phyloP scores from a whole-genome alignment of 2,888 invertebrate genomes.

The Xestoiulus laeticollis region DNA sequence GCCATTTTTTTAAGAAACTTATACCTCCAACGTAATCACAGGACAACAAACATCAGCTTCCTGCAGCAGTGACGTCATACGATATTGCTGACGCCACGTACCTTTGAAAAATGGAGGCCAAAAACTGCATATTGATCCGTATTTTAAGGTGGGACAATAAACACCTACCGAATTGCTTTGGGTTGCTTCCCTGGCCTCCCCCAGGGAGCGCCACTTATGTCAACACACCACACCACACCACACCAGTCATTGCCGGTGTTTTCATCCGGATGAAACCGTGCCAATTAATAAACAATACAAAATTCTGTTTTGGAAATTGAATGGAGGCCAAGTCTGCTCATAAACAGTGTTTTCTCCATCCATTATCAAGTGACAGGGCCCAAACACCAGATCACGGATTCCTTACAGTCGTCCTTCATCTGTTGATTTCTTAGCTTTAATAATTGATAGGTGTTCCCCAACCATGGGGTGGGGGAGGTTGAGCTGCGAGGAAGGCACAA shows the following conservation, averaged over 20 bases:
- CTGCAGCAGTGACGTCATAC: not conserved
- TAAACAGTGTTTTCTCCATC: not conserved
- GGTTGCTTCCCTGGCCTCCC: not conserved
- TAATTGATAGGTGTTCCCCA: not conserved
- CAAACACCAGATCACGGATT: conserved; percentile 1
- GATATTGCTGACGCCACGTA: not conserved
- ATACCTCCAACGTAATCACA: not conserved
- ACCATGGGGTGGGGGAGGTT: not conserved
- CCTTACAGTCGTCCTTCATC: conserved; percentile 16
- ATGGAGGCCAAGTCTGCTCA: not conserved
- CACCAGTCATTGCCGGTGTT: not conserved
- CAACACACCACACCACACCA: not conserved
- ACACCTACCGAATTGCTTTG: not conserved
- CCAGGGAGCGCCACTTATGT: not conserved
- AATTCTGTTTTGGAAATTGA: not conserved
- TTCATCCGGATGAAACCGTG: not conserved
- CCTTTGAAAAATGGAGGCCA: not conserved
- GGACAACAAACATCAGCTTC: not conserved
- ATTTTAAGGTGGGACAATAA: not conserved
- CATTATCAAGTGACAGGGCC: not conserved
- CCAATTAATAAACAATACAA: not conserved
- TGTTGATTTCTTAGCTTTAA: conserved; percentile 26
- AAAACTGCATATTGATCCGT: not conserved
- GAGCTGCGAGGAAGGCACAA: not conserved
- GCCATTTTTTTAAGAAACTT: not conserved